Base-by-base conservation (phyloP, 2,888 invertebrate genomes). In the Amblyteles armatorius region DNA sequence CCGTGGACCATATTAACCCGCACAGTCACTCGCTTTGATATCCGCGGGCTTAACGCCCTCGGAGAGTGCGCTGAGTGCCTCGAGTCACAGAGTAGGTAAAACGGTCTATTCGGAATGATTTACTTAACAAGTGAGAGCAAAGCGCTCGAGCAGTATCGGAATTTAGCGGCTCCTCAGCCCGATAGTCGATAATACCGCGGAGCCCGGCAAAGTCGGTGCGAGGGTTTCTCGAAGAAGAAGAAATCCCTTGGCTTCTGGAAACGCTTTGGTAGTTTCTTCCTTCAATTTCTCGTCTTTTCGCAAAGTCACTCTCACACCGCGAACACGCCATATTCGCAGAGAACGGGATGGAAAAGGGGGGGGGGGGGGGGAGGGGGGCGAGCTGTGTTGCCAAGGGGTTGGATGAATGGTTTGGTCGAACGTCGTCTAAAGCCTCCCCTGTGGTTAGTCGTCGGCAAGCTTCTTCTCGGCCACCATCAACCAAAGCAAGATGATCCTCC, bases 401-500 rank as follows among this genome's bases (percentile, higher is more conserved):
- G 48, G 48, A 29, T 19, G 74, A 60, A 65, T 63, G 74, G 63
- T 48, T 63, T 19, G 44, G 73, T 7, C n/a, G 63, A 60, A 29
- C 72, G 71, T 69, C 68, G 73, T 76, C 71, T 63, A 81, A 85
- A 77, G 81, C 65, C 84, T 67, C 72, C 71, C 68, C 73, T 50
- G 60, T 72, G 77, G 50, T 33, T 68, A 33, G 65, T 60, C 63
- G 65, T 78, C 67, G 71, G 72, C 76, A 69, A 80, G 72, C 74
- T 80, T 77, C 69, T 83, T 52, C 76, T 55, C 40, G 65, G 57
- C 68, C 65, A 68, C 36, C 60, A 84, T 72, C 73, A 40, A 48
- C 76, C 71, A 55, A 73, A 67, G 87, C 89, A 90, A 91, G 91
- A 91, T 90, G 44, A 44, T 44, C 44, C 44, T 44, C 89, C 88